These are phyloP conservation scores for Drosophila obscura DNA, from an alignment of 1,140 invertebrate genomes.

Conservation along the genomic window DNA sequence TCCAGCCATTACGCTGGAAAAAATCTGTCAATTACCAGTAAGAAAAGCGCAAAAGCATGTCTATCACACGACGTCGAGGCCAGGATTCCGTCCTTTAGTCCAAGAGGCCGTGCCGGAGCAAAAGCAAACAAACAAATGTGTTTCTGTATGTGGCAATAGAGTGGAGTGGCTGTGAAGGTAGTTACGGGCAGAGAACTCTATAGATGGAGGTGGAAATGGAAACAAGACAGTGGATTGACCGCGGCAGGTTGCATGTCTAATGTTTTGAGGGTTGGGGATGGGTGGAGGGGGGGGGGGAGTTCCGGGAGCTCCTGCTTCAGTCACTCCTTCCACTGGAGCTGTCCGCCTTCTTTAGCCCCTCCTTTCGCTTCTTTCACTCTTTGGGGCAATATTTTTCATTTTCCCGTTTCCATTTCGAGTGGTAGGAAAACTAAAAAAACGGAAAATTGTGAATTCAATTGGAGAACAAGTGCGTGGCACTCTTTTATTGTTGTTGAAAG, in stretches of 20 bases:
- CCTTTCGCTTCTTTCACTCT: not conserved
- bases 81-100: conserved; percentile 16
- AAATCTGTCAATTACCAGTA: conserved; percentile 75
- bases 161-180: conserved; percentile 16
- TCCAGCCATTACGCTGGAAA: conserved; percentile 66
- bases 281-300: too few species aligned
- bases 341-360: not conserved
- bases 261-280: not conserved
- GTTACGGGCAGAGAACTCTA: not conserved
- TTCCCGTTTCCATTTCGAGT: conserved; percentile 12
- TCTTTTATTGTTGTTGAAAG: too few species aligned
- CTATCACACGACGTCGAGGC: conserved; percentile 48
- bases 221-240: conserved; percentile 38
- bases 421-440: not conserved
- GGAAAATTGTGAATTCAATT: too few species aligned
- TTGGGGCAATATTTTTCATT: conserved; percentile 20
- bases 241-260: conserved; percentile 42
- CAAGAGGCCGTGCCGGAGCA: conserved; percentile 4
- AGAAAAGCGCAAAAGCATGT: conserved; percentile 77
- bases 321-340: too few species aligned
- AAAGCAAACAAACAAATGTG: conserved; percentile 43
- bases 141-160: not conserved
- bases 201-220: conserved; percentile 12
- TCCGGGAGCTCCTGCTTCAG: too few species aligned
- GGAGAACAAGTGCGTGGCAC: too few species aligned